Base-by-base conservation (phyloP, 1,140 invertebrate species). In the Meloidogyne hapla region DNA sequence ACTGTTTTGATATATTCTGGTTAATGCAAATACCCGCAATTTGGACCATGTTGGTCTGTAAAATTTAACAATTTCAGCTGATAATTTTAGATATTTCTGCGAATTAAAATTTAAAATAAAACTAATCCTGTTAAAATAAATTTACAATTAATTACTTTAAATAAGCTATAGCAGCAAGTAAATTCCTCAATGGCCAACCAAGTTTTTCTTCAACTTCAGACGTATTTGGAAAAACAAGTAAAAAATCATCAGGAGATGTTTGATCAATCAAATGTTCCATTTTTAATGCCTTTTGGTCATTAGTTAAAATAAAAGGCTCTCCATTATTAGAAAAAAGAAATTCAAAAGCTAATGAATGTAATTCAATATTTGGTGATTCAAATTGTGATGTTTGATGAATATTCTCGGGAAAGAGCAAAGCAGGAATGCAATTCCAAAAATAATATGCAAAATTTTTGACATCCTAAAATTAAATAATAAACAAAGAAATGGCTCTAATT, bases 151-250 rank as follows among this genome's bases (percentile, higher is more conserved):
- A 28, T 26, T 25, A 80, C 80, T 82, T 78, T 28, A 76, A 65
- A 80, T 61, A 79, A 10, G 80, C 81, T 38, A 81, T 75, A 5
- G 77, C 61, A 28, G 80, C 62, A 23, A 81, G 40, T 25, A 81
- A 40, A 80, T 81, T 81, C 40, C 80, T 62, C 61, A 83, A 45
- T 42, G 81, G 38, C 80, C 80, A 81, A 2, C 80, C 80, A 15
- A 67, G 48, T 25, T 66, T 48, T n/a, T 18, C 21, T 48, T 56
- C 18, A n/a, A 80, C 25, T 25, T 26, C 13, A 40, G 80, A 78
- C 2, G 80, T 69, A 79, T 81, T 76, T 13, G 67, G 77, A 42
- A 81, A 81, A 10, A 83, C 78, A 9, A 81, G 45, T 42, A 69
- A 23, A 38, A 83, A 4, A 28, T 80, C 71, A 18, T 40, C 64